phyloP scores from a whole-genome alignment of 92 coral and sea anemone species.

The Actinostola sp. region DNA sequence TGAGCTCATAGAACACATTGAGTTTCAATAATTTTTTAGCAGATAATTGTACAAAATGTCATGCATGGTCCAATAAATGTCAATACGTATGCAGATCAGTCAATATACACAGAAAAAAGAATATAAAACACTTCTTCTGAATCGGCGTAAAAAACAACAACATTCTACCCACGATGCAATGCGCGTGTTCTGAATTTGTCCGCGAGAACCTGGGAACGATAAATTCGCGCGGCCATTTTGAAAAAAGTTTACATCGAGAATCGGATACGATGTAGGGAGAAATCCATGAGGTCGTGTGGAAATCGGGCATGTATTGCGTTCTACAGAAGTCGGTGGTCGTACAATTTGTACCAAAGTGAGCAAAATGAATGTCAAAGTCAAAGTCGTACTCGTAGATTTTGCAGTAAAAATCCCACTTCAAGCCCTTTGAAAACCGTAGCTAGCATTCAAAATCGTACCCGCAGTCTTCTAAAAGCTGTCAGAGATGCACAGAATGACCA shows the following conservation, averaged over 20 bases:
- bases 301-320: background rate
- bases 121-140: too few relatives aligned
- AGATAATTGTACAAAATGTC: too few relatives aligned
- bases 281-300: constrained; percentile 17
- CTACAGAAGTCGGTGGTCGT: background rate
- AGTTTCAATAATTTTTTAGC: too few relatives aligned
- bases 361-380: too few relatives aligned
- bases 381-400: constrained; percentile 14
- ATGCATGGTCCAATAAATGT: too few relatives aligned
- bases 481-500: constrained; percentile 83
- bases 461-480: constrained; percentile 80
- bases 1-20: too few relatives aligned
- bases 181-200: background rate
- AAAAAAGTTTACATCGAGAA: too few relatives aligned
- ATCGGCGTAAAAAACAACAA: too few relatives aligned
- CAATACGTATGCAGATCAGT: background rate
- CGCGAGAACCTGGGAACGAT: constrained; percentile 19
- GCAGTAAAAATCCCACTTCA: background rate
- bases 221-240: constrained; percentile 30
- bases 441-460: constrained; percentile 90
- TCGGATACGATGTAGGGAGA: constrained; percentile 15
- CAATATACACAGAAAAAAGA: background rate
- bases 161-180: background rate
- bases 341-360: background rate
- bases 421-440: constrained; percentile 79